Evolutionary conservation across 2,113 vertebrate species (phyloP).

Genomic region (Microtus oregoni): DNA sequence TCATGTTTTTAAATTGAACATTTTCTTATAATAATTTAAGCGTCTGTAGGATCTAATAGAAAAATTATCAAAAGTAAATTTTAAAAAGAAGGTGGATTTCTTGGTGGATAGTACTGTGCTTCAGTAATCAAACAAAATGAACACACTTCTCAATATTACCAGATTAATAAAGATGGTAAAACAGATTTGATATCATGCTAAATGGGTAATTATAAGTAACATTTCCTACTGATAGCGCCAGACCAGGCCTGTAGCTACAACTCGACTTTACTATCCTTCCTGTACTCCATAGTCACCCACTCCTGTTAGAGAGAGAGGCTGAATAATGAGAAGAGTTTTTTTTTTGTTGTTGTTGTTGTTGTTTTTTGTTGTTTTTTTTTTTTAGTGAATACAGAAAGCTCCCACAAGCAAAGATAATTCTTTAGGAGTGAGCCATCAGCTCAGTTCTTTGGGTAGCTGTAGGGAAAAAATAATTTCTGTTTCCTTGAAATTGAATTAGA

Average conservation of each 20-base stretch:
- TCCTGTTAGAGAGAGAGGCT: background rate
- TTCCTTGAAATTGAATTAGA: background rate
- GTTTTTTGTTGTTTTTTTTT: too few relatives aligned
- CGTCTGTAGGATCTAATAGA: background rate
- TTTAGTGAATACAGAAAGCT: background rate
- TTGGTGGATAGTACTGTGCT: background rate
- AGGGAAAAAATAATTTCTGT: background rate
- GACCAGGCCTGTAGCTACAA: background rate
- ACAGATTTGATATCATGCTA: background rate
- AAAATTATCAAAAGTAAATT: background rate
- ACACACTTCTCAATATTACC: background rate
- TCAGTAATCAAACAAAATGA: background rate
- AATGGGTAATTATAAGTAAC: background rate
- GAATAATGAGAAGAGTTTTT: background rate
- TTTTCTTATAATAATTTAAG: background rate
- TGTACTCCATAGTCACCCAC: accelerated
- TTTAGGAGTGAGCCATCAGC: accelerated
- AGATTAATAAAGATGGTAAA: background rate
- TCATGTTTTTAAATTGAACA: conserved; percentile 7
- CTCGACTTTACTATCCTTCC: background rate
- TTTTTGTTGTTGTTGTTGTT: background rate
- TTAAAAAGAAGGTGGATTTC: background rate
- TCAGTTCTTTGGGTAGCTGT: background rate
- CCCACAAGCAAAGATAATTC: background rate
- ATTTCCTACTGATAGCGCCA: background rate